Evolutionary conservation across 2,797 vertebrate species (phyloP).

Genomic region (Aselliscus stoliczkanus): DNA sequence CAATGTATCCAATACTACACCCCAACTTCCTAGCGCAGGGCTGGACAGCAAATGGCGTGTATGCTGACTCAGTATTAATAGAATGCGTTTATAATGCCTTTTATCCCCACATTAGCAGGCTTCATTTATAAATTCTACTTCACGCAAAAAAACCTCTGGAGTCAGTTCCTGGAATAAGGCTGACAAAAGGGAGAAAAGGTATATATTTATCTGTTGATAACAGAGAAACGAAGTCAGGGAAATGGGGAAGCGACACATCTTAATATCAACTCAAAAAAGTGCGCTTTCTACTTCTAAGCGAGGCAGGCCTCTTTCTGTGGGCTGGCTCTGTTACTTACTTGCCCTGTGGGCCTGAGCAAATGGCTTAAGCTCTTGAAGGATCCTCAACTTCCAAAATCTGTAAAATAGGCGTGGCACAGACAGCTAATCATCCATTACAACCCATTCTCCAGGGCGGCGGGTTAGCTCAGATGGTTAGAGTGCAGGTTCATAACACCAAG

Average conservation of each 20-base stretch:
- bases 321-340: background rate
- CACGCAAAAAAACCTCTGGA: background rate
- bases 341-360: background rate
- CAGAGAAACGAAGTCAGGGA: background rate
- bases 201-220: background rate
- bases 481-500: too few relatives aligned
- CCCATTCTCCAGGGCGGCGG: background rate
- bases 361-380: background rate
- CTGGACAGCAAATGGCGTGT: fast-evolving
- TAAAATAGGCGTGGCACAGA: background rate
- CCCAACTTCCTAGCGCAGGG: background rate
- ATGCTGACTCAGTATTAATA: background rate
- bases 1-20: background rate
- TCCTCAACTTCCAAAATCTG: background rate
- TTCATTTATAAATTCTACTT: background rate
- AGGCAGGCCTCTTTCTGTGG: background rate
- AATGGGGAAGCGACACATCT: background rate
- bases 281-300: background rate
- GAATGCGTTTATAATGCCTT: background rate
- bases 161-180: background rate
- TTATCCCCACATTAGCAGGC: background rate
- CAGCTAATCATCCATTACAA: background rate
- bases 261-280: background rate
- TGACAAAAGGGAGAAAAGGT: background rate
- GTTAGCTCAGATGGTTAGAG: too few relatives aligned